Conservation (phyloP, 2,888 invertebrate genomes). For the Mythimna albipuncta region DNA sequence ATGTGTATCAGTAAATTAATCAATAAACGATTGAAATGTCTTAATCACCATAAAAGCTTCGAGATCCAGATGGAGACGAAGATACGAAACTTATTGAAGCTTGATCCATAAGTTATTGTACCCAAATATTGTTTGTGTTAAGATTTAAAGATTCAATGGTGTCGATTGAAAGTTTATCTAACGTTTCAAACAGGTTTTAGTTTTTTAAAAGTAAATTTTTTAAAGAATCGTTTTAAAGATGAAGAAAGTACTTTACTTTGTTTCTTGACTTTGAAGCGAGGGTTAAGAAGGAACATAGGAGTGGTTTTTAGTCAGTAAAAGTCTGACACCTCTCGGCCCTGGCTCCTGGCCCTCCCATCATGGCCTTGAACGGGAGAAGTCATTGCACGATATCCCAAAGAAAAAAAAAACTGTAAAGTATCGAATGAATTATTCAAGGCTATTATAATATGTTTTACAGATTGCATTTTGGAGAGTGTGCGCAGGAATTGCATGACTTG, state of each 20-base stretch:
- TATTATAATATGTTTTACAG: no score
- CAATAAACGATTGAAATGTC: conserved; percentile 65
- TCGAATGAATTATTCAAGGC: background rate
- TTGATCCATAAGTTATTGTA: conserved; percentile 7
- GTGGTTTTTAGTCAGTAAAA: no score
- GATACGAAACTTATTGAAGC: conserved; percentile 11
- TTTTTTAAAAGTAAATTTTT: background rate
- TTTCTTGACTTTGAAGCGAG: no score
- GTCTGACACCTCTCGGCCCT: no score
- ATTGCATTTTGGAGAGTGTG: no score
- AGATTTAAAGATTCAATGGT: background rate
- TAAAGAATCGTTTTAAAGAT: background rate
- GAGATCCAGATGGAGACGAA: conserved; percentile 7
- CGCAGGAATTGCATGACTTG: no score
- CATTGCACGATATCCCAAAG: no score
- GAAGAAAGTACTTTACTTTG: no score
- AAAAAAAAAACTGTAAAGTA: no score
- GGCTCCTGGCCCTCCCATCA: no score
- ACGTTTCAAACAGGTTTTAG: background rate
- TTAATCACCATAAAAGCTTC: conserved; percentile 56
- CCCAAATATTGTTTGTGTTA: conserved; percentile 3
- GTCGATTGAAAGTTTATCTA: background rate
- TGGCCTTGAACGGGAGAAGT: no score
- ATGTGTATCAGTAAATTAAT: conserved; percentile 22
- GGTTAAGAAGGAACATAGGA: no score